Percentiles rank a stretch among this genome's conserved stretches.
phyloP scores from a whole-genome alignment of 2,797 vertebrate species.

The Sparus aurata region DNA sequence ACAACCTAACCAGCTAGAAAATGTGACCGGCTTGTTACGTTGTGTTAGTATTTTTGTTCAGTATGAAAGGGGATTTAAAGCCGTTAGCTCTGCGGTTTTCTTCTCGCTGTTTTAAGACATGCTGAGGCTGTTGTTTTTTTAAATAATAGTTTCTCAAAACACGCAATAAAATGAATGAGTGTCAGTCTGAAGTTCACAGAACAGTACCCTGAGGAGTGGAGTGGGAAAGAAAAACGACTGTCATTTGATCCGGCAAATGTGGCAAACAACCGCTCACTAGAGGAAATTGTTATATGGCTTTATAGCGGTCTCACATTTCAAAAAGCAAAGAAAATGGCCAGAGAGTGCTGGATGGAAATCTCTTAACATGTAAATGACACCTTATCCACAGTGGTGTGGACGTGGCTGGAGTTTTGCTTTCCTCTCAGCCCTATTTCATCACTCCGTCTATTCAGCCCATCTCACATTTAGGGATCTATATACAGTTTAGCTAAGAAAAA shows the following conservation, averaged over 20 bases:
- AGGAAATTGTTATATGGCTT: background rate
- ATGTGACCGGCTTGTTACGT: too few species aligned
- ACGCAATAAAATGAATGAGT: background rate
- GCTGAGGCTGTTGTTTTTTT: background rate
- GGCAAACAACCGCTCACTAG: background rate
- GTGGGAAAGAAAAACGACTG: conserved; percentile 3
- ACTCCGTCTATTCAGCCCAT: conserved; percentile 5
- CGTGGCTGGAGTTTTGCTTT: background rate
- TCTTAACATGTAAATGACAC: conserved; percentile 15
- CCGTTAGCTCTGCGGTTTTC: background rate
- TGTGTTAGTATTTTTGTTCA: too few species aligned
- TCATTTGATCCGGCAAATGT: conserved; percentile 5
- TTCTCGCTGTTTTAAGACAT: background rate
- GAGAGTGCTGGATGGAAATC: conserved; percentile 21
- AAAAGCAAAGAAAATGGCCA: conserved; percentile 17
- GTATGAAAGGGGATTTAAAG: too few species aligned
- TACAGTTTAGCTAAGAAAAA: conserved; percentile 9
- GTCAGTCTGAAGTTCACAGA: background rate
- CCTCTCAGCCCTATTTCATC: conserved; percentile 43
- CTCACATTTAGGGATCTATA: conserved; percentile 7
- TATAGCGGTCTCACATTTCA: conserved; percentile 19
- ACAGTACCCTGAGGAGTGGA: background rate
- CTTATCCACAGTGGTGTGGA: background rate
- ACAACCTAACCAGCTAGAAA: too few species aligned
- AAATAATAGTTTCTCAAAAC: background rate